phyloP scores from a whole-genome alignment of 2,797 vertebrate genomes.

The Sphaeramia orbicularis region DNA sequence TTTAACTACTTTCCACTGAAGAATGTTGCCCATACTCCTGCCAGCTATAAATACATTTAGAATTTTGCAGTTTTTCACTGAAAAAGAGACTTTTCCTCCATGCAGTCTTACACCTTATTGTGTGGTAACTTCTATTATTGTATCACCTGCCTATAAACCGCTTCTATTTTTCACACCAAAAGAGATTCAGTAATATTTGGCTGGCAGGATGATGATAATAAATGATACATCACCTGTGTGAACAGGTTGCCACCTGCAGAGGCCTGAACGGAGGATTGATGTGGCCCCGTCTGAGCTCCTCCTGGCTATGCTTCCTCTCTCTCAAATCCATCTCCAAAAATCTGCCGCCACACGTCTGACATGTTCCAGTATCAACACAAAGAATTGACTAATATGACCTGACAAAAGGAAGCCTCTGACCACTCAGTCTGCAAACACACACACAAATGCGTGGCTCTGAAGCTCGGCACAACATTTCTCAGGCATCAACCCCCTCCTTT shows the following conservation, averaged over 20 bases:
- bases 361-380: slow-evolving; percentile 31
- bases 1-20: too few relatives aligned
- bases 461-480: slow-evolving; percentile 5
- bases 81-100: too few relatives aligned
- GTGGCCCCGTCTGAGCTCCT: background rate
- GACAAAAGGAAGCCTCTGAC: slow-evolving; percentile 16
- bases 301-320: background rate
- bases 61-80: background rate
- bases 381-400: slow-evolving; percentile 24
- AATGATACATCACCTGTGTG: slow-evolving; percentile 19
- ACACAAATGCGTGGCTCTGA: background rate
- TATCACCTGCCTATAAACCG: background rate
- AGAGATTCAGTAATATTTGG: background rate
- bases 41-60: too few relatives aligned
- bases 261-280: slow-evolving; percentile 6
- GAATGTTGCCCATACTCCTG: too few relatives aligned
- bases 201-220: slow-evolving; percentile 15
- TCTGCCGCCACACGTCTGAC: slow-evolving; percentile 4
- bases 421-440: slow-evolving; percentile 12
- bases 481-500: slow-evolving; percentile 1
- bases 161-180: background rate
- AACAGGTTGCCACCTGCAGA: slow-evolving; percentile 11
- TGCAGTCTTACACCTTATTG: background rate
- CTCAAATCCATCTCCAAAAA: slow-evolving; percentile 29
- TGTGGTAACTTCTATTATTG: background rate